Evolutionary conservation across 2,888 invertebrate species (phyloP).

Genomic region (Cephus pygmeus): DNA sequence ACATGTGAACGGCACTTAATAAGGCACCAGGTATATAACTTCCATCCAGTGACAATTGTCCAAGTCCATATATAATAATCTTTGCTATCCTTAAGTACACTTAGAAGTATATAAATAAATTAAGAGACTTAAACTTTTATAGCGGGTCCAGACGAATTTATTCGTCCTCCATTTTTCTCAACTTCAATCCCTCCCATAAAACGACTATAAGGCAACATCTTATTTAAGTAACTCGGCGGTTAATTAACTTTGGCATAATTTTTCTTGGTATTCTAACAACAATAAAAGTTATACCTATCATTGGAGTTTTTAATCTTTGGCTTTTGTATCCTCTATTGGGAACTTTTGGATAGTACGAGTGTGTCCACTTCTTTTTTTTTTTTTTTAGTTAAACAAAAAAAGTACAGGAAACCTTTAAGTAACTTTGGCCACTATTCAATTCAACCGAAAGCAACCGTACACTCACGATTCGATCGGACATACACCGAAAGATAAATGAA

Average conservation of each 20-base stretch:
- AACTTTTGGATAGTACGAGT: background rate
- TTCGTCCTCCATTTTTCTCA: background rate
- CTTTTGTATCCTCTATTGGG: conserved; percentile 5
- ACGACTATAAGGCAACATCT: background rate
- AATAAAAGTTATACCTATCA: background rate
- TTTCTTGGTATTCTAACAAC: conserved; percentile 23
- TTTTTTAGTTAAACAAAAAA: background rate
- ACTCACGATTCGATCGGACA: background rate
- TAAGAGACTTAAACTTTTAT: background rate
- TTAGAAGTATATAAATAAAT: background rate
- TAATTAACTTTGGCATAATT: conserved; percentile 35
- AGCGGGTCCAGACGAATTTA: background rate
- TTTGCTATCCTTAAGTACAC: background rate
- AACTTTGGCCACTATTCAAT: background rate
- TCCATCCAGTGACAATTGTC: background rate
- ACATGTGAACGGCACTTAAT: background rate
- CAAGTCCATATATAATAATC: background rate
- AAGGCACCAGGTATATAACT: background rate
- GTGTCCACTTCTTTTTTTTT: background rate
- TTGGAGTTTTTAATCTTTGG: conserved; percentile 1
- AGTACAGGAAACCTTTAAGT: conserved; percentile 15
- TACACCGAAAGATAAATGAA: background rate
- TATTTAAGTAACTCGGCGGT: conserved; percentile 5
- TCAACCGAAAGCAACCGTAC: background rate
- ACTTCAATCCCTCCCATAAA: background rate